Percentiles rank a stretch among this genome's conserved stretches.
Evolutionary conservation across 2,113 vertebrate genomes (phyloP).

Genomic region (Thunnus thynnus): DNA sequence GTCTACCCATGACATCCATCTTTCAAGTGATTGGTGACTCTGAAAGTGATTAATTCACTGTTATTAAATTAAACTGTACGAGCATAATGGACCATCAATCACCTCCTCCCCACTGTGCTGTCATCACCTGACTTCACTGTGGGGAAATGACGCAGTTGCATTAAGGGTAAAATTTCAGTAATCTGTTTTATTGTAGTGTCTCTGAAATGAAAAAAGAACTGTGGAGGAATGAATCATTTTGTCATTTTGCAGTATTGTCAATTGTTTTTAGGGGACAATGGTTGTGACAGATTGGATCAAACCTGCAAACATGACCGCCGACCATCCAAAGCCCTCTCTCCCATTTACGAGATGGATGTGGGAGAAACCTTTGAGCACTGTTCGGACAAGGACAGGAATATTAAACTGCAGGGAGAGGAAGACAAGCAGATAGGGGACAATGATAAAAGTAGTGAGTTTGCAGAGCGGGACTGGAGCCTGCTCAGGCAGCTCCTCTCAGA

Average conservation of each 20-base stretch:
- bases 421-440: slow-evolving; percentile 77
- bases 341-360: slow-evolving; percentile 97
- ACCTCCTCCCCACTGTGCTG: neutral
- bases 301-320: slow-evolving; percentile 94
- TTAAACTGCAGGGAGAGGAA: slow-evolving; percentile 84
- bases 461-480: slow-evolving; percentile 95
- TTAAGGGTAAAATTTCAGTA: slow-evolving; percentile 76
- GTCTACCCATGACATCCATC: slow-evolving; percentile 58
- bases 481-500: slow-evolving; percentile 94
- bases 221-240: slow-evolving; percentile 85
- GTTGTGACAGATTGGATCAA: slow-evolving; percentile 98
- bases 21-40: slow-evolving; percentile 39
- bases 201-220: slow-evolving; percentile 46
- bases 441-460: slow-evolving; percentile 86
- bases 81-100: slow-evolving; percentile 1
- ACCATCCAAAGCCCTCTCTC: slow-evolving; percentile 96
- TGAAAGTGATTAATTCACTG: neutral
- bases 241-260: slow-evolving; percentile 99
- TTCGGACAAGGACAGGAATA: slow-evolving; percentile 86
- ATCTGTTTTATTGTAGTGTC: slow-evolving; percentile 46
- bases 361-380: slow-evolving; percentile 91
- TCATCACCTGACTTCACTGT: slow-evolving; percentile 20
- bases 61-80: no score
- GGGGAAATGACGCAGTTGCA: slow-evolving; percentile 72
- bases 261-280: slow-evolving; percentile 99